Conservation (phyloP, 2,888 invertebrate genomes). For the Halictus quadricinctus region DNA sequence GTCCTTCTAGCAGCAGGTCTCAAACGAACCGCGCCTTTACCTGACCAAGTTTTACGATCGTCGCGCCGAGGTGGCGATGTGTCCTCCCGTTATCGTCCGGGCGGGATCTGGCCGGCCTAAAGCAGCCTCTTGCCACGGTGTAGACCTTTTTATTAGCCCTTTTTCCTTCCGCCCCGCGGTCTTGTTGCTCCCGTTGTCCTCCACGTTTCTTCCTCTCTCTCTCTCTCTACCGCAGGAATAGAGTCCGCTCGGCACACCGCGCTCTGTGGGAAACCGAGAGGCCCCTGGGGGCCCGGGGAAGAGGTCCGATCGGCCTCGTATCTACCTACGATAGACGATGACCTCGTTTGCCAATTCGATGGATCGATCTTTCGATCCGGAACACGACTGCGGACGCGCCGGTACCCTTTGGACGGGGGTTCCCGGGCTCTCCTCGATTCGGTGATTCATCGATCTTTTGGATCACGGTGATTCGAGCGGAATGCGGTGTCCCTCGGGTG, state of each 20-base stretch:
- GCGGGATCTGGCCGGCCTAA: conserved; percentile 77
- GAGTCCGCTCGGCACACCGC: background rate
- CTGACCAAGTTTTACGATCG: conserved; percentile 82
- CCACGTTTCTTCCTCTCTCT: conserved; percentile 37
- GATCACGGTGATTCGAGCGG: background rate
- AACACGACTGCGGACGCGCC: background rate
- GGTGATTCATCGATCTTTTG: conserved; percentile 1
- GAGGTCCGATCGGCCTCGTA: background rate
- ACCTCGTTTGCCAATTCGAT: conserved; percentile 61
- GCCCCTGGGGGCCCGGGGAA: background rate
- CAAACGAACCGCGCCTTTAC: conserved; percentile 80
- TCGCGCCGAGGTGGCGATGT: conserved; percentile 82
- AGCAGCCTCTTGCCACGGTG: conserved; percentile 68
- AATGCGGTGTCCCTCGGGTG: background rate
- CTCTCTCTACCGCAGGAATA: conserved; percentile 11
- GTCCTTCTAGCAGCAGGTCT: conserved; percentile 69
- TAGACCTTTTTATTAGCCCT: conserved; percentile 66
- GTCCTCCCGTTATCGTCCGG: conserved; percentile 80
- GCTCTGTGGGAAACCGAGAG: conserved; percentile 46
- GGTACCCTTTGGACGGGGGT: background rate
- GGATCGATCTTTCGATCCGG: background rate
- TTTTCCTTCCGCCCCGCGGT: conserved; percentile 52
- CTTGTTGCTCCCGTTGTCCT: conserved; percentile 55
- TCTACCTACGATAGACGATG: conserved; percentile 37
- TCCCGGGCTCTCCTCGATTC: background rate